Evolutionary conservation across 1,140 invertebrate genomes (phyloP), one percentile per base, ranked within the genome.

Genomic region (Calephelis virginiensis): DNA sequence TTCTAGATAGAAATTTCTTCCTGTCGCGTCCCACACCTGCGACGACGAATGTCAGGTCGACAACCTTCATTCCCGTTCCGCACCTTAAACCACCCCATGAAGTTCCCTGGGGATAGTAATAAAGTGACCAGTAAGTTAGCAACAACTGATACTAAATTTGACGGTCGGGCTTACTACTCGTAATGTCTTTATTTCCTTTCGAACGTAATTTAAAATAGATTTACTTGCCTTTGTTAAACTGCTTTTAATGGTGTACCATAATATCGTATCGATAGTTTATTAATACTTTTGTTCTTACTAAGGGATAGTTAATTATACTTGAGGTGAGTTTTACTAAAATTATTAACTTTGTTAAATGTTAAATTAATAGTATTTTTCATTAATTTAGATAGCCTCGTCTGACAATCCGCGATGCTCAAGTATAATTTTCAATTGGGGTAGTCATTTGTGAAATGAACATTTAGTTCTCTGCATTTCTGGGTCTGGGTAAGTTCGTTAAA

Each of bases 121-220:
- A 61, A 61, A 61, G 60, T 61, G 60, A 61, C 60, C 60, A 40
- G 60, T 61, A 61, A 45, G 60, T 61, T 64, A 38, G 37, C 60
- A 61, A 63, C 67, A 17, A 38, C 40, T 60, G 60, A 62, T 56
- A 60, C 9, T 49, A 61, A 46, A 45, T 14, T 43, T 46, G 38
- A 61, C 37, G 60, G n/a, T 14, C 60, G 38, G 38, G 40, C 40
- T 43, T 61, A 61, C 60, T 61, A 28, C 28, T 28, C 28, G 28
- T 28, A 61, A 61, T 61, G 60, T 61, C 45, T 46, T 46, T 62
- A 53, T 53, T 53, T 14, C 13, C 50, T 53, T 53, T 53, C 50
- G 8, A 28, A 17, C 11, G 50, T 14, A 17, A 53, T 53, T 53
- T 53, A 28, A 53, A 53, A 53, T 17, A 53, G 14, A 53, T 53